These are phyloP conservation scores for Folsomia manolachei DNA, from an alignment of 2,888 invertebrate species.

Conservation along the genomic window DNA sequence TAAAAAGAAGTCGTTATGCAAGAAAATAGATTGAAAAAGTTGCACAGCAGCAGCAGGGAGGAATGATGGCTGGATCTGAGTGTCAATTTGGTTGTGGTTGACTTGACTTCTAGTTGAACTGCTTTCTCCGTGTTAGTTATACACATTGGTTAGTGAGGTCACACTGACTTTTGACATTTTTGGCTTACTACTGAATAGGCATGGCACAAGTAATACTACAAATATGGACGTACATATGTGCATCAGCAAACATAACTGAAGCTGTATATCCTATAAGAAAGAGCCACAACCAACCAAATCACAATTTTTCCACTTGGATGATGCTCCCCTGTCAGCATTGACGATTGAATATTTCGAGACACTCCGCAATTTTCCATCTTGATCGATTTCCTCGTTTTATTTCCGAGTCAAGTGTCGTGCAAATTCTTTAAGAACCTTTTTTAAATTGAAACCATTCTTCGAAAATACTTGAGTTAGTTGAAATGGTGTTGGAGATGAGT, in stretches of 20 bases:
- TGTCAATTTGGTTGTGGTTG: constrained; percentile 7
- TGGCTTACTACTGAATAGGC: constrained; percentile 1
- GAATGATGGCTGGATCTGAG: constrained; percentile 3
- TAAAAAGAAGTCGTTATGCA: constrained; percentile 12
- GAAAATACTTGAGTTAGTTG: no score
- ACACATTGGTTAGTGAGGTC: not conserved
- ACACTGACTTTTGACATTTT: constrained; percentile 15
- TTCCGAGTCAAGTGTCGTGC: not conserved
- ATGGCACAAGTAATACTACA: no score
- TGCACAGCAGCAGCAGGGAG: not conserved
- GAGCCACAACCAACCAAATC: not conserved
- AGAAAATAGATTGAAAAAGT: constrained; percentile 22
- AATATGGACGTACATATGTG: not conserved
- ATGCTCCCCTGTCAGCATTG: not conserved
- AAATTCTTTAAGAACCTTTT: not conserved
- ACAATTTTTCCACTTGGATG: not conserved
- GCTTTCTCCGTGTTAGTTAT: constrained; percentile 7
- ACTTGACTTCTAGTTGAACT: constrained; percentile 4
- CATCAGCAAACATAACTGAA: not conserved
- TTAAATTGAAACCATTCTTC: no score
- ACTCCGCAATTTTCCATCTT: not conserved
- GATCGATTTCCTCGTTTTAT: not conserved
- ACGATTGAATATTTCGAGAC: not conserved
- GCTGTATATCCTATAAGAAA: not conserved
- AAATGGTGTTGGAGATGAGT: no score